Conservation (phyloP, 2,888 invertebrate species). For the Aproaerema taeniolella region DNA sequence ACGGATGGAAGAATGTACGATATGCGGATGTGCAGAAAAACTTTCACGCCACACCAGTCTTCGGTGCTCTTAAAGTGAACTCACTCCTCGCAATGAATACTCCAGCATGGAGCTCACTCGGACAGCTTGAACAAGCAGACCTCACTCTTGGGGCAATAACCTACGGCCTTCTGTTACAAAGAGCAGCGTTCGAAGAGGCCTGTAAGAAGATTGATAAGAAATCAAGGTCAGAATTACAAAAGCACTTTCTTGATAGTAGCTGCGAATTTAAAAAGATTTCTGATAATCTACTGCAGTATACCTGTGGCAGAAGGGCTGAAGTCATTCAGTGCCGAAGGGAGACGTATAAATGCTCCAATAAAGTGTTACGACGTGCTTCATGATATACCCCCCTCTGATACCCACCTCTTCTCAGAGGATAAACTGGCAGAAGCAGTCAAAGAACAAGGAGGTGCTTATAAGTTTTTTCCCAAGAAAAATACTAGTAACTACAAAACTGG, state of each 20-base stretch:
- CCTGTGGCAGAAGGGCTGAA: conserved; percentile 5
- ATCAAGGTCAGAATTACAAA: not conserved
- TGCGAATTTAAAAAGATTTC: conserved; percentile 2
- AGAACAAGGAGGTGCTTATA: not conserved
- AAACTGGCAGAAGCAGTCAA: conserved; percentile 1
- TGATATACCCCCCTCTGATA: not conserved
- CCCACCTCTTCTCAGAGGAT: conserved; percentile 1
- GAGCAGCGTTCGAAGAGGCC: conserved; percentile 1
- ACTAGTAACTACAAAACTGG: not conserved
- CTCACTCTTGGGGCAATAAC: conserved; percentile 1
- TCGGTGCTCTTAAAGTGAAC: conserved; percentile 3
- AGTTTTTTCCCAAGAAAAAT: conserved; percentile 1
- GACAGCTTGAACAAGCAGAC: conserved; percentile 1
- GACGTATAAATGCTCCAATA: not conserved
- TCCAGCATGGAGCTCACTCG: not conserved
- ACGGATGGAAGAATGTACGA: conserved; percentile 1
- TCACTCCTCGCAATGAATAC: not conserved
- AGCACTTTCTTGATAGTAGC: conserved; percentile 10
- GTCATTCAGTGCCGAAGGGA: not conserved
- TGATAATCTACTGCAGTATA: conserved; percentile 1
- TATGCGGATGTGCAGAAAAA: conserved; percentile 2
- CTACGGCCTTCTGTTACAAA: not conserved
- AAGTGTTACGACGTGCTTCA: not conserved
- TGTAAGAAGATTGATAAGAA: not conserved
- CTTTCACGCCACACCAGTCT: conserved; percentile 6